Evolutionary conservation across 2,888 invertebrate genomes (phyloP).

Genomic region (Drosophila quasianomalipes): DNA sequence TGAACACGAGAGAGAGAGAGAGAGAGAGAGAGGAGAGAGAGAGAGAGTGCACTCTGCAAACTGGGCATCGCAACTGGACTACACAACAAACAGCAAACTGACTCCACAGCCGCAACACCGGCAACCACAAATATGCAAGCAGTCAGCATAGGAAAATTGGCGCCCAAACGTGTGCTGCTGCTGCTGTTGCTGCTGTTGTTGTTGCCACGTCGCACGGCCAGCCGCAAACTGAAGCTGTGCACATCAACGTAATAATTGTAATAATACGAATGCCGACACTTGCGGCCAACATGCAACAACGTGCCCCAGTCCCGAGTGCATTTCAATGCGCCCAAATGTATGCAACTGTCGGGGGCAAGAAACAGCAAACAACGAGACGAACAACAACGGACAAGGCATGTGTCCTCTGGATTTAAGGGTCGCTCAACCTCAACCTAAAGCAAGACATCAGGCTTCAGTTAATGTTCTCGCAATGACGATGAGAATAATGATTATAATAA

Average conservation of each 20-base stretch:
- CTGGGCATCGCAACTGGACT: constrained; percentile 8
- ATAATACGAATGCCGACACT: constrained; percentile 77
- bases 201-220: constrained; percentile 9
- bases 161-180: constrained; percentile 1
- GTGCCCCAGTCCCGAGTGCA: constrained; percentile 12
- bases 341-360: constrained; percentile 15
- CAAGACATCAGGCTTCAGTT: constrained; percentile 56
- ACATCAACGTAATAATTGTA: constrained; percentile 80
- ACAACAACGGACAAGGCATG: constrained; percentile 30
- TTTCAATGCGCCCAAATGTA: constrained; percentile 48
- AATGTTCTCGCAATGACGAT: constrained; percentile 24
- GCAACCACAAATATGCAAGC: constrained; percentile 67
- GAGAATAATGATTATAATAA: background rate
- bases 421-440: constrained; percentile 52
- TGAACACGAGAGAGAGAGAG: constrained; percentile 8
- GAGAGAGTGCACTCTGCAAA: constrained; percentile 23
- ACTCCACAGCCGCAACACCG: constrained; percentile 57
- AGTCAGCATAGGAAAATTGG: constrained; percentile 23
- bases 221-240: constrained; percentile 57
- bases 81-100: constrained; percentile 44
- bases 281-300: constrained; percentile 62
- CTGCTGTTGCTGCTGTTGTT: background rate
- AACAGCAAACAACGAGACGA: constrained; percentile 5
- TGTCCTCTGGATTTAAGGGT: constrained; percentile 48
- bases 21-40: background rate